phyloP scores from a whole-genome alignment of 2,797 vertebrate genomes.

The Falco novaeseelandiae region DNA sequence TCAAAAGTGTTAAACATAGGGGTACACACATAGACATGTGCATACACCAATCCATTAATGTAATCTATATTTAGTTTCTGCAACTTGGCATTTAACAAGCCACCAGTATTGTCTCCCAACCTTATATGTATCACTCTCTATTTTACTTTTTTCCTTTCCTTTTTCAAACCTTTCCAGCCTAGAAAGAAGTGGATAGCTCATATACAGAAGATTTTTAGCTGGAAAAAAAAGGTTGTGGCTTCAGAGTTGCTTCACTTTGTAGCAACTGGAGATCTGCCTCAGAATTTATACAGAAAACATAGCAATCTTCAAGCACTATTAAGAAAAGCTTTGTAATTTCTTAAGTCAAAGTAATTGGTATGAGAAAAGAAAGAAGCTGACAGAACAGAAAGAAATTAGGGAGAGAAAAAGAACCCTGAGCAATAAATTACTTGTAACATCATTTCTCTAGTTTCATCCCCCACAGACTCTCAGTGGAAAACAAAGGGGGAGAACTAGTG shows the following conservation, averaged over 20 bases:
- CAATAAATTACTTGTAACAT: background rate
- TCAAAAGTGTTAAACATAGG: background rate
- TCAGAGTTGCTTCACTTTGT: background rate
- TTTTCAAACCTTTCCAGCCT: background rate
- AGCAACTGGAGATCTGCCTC: background rate
- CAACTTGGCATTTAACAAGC: background rate
- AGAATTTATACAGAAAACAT: background rate
- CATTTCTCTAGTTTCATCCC: background rate
- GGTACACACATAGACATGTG: background rate
- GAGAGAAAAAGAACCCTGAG: background rate
- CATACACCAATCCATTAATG: background rate
- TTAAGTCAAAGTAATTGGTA: background rate
- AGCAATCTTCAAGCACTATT: background rate
- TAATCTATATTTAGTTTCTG: background rate
- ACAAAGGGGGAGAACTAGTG: background rate
- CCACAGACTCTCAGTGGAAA: background rate
- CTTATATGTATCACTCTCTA: background rate
- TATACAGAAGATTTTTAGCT: background rate
- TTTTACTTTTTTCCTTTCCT: background rate
- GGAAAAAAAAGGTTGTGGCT: background rate
- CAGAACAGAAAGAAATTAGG: background rate
- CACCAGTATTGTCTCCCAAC: background rate
- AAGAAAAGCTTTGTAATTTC: background rate
- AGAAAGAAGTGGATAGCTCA: background rate
- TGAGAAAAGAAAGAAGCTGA: background rate